These are phyloP conservation scores for Lemur catta DNA, from an alignment of 2,797 vertebrate genomes.

Conservation along the genomic window DNA sequence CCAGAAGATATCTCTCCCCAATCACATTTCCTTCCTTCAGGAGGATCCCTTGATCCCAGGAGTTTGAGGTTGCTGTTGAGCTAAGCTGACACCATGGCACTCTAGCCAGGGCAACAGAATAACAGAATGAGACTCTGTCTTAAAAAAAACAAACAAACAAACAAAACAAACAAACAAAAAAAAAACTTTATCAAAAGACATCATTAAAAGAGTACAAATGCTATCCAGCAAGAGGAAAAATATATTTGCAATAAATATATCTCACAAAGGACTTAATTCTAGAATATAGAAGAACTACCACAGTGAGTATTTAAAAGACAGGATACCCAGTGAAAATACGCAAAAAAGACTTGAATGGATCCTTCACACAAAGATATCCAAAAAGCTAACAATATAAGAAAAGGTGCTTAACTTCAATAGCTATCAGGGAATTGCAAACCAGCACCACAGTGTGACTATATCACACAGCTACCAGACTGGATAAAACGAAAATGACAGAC, in stretches of 20 bases:
- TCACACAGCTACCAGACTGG: background rate
- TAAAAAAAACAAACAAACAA: background rate
- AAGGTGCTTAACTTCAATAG: background rate
- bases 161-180: background rate
- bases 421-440: background rate
- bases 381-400: background rate
- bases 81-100: background rate
- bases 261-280: background rate
- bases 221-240: background rate
- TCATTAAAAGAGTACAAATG: background rate
- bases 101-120: background rate
- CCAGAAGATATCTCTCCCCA: background rate
- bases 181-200: background rate
- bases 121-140: background rate
- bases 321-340: background rate
- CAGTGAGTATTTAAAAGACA: background rate
- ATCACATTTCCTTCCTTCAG: background rate
- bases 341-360: background rate
- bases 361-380: background rate
- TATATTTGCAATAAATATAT: background rate
- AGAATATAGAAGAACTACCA: background rate
- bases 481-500: background rate
- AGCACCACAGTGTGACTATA: background rate
- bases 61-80: background rate
- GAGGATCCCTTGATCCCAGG: background rate